Evolutionary conservation across 2,113 vertebrate genomes (phyloP).

Genomic region (Gallinago jamesoni): DNA sequence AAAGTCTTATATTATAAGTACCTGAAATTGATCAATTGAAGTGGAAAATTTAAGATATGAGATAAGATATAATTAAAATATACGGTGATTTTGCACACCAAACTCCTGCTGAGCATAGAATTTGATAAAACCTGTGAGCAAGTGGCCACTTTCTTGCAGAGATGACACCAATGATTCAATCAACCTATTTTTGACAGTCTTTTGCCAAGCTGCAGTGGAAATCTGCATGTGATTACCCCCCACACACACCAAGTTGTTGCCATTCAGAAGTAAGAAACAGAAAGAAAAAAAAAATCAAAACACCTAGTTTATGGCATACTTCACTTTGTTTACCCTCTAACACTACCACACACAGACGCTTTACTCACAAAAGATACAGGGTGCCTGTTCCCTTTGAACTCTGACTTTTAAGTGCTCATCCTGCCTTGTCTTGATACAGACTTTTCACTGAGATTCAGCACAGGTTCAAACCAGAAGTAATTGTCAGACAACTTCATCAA

Average conservation of each 20-base stretch:
- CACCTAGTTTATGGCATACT: accelerated
- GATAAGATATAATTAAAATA: neutral
- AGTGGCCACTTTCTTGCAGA: neutral
- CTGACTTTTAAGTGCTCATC: neutral
- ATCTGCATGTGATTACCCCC: neutral
- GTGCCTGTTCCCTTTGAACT: neutral
- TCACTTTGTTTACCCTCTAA: neutral
- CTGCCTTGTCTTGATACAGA: neutral
- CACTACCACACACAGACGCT: accelerated
- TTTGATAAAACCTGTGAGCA: neutral
- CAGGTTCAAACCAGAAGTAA: too few species aligned
- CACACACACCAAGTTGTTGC: neutral
- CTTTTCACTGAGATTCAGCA: neutral
- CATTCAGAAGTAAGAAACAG: neutral
- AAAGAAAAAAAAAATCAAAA: accelerated
- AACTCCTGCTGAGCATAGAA: neutral
- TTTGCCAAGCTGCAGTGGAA: neutral
- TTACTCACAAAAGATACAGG: neutral
- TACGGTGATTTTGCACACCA: neutral
- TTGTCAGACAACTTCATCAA: neutral
- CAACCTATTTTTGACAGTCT: neutral
- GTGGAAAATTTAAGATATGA: neutral
- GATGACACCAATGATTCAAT: neutral
- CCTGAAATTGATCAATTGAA: neutral
- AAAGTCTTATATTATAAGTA: neutral